Percentiles rank a stretch among this genome's conserved stretches.
phyloP scores from a whole-genome alignment of 1,140 invertebrate species.

The Drosophila neocordata region DNA sequence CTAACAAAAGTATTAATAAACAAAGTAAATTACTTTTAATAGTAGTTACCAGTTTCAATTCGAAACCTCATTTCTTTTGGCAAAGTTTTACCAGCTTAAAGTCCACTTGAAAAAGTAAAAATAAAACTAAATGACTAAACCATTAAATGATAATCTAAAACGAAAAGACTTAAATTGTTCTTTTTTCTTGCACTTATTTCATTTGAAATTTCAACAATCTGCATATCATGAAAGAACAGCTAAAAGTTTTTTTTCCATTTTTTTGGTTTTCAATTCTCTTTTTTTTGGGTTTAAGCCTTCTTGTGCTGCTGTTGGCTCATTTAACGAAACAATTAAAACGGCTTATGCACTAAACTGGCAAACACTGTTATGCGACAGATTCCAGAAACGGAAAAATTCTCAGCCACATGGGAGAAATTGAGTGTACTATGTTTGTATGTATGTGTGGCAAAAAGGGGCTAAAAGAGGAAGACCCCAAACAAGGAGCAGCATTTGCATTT shows the following conservation, averaged over 20 bases:
- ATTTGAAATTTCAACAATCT: slow-evolving; percentile 41
- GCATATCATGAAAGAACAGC: slow-evolving; percentile 65
- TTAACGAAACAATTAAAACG: slow-evolving; percentile 79
- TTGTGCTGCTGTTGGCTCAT: slow-evolving; percentile 51
- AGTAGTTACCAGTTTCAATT: background rate
- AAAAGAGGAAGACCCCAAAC: slow-evolving; percentile 20
- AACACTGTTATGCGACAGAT: slow-evolving; percentile 58
- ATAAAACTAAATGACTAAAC: slow-evolving; percentile 1
- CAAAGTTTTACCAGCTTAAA: background rate
- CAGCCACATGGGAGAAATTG: slow-evolving; percentile 15
- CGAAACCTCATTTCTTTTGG: background rate
- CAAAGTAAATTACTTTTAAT: background rate
- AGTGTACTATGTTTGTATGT: background rate
- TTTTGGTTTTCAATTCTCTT: slow-evolving; percentile 12
- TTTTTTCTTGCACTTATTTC: slow-evolving; percentile 18
- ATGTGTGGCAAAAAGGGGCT: background rate
- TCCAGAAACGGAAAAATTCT: slow-evolving; percentile 35
- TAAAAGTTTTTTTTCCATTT: slow-evolving; percentile 32
- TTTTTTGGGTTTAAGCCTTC: slow-evolving; percentile 35
- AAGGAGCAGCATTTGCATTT: slow-evolving; percentile 67
- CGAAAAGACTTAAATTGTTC: background rate
- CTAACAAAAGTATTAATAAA: background rate
- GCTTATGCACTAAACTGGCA: slow-evolving; percentile 66
- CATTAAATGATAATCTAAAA: slow-evolving; percentile 19
- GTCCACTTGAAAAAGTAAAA: background rate